phyloP scores from a whole-genome alignment of 2,113 vertebrate species.

The Psophia crepitans region DNA sequence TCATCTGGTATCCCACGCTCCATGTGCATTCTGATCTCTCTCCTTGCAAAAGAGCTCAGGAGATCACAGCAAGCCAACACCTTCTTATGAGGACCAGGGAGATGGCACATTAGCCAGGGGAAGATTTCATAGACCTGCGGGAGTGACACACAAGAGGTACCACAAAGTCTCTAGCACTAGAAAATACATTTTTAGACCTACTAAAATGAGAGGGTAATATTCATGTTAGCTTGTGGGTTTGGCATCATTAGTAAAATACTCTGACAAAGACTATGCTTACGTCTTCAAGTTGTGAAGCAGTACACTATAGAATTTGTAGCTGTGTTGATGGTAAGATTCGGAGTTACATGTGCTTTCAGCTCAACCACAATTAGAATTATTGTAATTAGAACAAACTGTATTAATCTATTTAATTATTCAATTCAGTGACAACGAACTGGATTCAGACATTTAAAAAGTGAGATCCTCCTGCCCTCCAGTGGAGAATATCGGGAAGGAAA shows the following conservation, averaged over 20 bases:
- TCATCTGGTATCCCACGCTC: background rate
- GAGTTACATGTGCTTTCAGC: background rate
- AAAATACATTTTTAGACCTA: background rate
- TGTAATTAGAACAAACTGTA: background rate
- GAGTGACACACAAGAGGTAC: background rate
- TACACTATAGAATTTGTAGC: background rate
- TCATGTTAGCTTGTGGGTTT: background rate
- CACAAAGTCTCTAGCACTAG: background rate
- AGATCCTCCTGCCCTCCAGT: constrained; percentile 53
- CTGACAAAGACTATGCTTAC: background rate
- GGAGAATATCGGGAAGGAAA: background rate
- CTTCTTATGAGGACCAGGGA: constrained; percentile 63
- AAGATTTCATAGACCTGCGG: constrained; percentile 62
- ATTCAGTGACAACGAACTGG: background rate
- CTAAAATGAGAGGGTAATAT: background rate
- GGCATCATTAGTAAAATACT: background rate
- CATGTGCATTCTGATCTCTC: constrained; percentile 43
- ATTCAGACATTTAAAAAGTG: background rate
- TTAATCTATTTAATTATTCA: background rate
- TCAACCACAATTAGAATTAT: background rate
- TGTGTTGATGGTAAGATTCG: background rate
- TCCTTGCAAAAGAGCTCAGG: constrained; percentile 23
- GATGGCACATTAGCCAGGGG: constrained; percentile 41
- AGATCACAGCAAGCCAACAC: background rate
- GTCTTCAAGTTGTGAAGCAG: background rate